Conservation (phyloP, 2,797 vertebrate species). For the Zenarchopterus dispar region DNA sequence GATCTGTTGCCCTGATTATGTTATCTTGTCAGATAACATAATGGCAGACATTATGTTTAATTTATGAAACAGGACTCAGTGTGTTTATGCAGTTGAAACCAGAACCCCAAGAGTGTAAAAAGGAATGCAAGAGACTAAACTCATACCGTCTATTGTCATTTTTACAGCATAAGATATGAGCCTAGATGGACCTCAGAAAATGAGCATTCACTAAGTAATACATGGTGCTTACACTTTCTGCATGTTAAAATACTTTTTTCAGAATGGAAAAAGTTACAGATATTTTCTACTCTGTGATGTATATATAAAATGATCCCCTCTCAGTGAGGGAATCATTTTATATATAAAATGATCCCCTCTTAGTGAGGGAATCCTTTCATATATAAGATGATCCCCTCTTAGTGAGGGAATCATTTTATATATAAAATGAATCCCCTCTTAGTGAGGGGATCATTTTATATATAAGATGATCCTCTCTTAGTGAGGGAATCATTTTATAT, state of each 20-base stretch:
- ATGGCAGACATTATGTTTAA: too few species aligned
- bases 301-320: too few species aligned
- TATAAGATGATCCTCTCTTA: too few species aligned
- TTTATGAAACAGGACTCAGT: too few species aligned
- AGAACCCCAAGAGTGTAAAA: conserved; percentile 3
- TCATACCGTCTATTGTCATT: conserved; percentile 12
- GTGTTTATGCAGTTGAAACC: conserved; percentile 3
- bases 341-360: too few species aligned
- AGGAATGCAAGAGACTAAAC: conserved; percentile 11
- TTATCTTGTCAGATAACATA: too few species aligned
- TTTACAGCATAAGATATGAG: conserved; percentile 9
- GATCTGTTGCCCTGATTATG: conserved; percentile 23
- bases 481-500: background rate
- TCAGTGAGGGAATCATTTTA: background rate
- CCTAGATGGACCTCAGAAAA: conserved; percentile 8
- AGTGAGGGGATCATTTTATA: background rate
- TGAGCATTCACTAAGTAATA: too few species aligned
- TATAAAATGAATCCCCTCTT: too few species aligned
- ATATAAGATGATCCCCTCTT: too few species aligned
- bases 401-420: background rate
- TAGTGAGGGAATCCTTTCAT: background rate
- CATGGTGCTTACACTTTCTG: too few species aligned
- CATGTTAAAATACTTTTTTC: background rate
- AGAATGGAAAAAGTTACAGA: background rate
- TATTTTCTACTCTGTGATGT: background rate